These are phyloP conservation scores for Plutella xylostella DNA, from an alignment of 2,888 invertebrate genomes.

Conservation along the genomic window DNA sequence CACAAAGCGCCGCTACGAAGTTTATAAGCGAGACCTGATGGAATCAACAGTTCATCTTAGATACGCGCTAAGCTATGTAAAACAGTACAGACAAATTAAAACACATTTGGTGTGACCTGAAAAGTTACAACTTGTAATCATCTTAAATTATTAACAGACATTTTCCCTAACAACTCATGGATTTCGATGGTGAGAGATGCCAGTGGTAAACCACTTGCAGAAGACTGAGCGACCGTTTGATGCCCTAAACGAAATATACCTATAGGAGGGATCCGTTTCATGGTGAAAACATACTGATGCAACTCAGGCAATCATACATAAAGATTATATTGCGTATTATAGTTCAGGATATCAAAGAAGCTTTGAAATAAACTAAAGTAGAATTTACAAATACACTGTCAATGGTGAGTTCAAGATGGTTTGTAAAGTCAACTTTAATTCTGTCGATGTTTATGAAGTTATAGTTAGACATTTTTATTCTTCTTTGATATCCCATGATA, in stretches of 20 bases:
- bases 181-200: neutral
- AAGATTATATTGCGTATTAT: no score
- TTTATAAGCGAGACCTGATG: constrained; percentile 95
- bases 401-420: no score
- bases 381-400: no score
- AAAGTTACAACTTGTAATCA: neutral
- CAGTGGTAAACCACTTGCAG: neutral
- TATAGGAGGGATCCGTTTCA: no score
- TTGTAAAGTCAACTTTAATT: no score
- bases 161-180: no score
- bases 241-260: neutral
- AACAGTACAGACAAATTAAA: neutral
- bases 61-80: neutral
- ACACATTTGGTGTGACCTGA: neutral
- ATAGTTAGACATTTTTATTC: constrained; percentile 2
- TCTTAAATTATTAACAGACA: no score
- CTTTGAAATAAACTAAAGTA: no score
- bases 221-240: constrained; percentile 2
- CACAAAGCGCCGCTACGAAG: constrained; percentile 95
- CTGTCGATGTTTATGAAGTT: no score
- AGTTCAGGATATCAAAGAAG: constrained; percentile 6
- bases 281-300: no score
- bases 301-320: no score
- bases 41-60: constrained; percentile 47
- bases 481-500: constrained; percentile 26